Conservation (phyloP, 2,888 invertebrate species). For the Nephrotoma flavescens region DNA sequence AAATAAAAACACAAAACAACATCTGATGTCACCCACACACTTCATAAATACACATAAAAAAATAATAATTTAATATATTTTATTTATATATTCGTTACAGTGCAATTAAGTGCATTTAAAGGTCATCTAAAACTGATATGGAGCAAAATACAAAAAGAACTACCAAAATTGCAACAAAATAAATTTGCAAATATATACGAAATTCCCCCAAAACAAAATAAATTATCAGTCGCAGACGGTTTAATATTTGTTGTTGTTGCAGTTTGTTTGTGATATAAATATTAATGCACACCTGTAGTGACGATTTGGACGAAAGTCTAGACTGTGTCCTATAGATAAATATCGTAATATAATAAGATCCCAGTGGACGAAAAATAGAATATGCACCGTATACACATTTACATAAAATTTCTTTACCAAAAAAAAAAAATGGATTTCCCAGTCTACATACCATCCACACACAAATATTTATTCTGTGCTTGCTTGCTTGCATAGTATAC, state of each 20-base stretch:
- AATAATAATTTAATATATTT: background rate
- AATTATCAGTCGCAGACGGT: background rate
- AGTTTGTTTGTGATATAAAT: background rate
- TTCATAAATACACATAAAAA: background rate
- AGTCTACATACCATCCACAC: background rate
- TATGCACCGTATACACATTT: background rate
- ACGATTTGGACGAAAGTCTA: background rate
- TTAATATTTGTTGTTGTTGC: background rate
- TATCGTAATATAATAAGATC: background rate
- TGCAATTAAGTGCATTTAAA: background rate
- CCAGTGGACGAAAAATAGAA: background rate
- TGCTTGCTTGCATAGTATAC: background rate
- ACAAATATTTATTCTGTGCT: background rate
- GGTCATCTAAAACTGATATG: background rate
- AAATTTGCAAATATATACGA: background rate
- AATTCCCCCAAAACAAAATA: background rate
- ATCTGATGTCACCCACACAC: background rate
- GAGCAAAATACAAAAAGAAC: background rate
- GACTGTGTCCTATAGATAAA: background rate
- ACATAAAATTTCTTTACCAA: background rate
- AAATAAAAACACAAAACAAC: background rate
- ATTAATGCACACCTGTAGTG: background rate
- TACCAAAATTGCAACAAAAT: background rate
- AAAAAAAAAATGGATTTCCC: background rate
- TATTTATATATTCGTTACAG: background rate